Base-by-base conservation (phyloP, 2,113 vertebrate species). In the Chaetorhynchus papuensis region DNA sequence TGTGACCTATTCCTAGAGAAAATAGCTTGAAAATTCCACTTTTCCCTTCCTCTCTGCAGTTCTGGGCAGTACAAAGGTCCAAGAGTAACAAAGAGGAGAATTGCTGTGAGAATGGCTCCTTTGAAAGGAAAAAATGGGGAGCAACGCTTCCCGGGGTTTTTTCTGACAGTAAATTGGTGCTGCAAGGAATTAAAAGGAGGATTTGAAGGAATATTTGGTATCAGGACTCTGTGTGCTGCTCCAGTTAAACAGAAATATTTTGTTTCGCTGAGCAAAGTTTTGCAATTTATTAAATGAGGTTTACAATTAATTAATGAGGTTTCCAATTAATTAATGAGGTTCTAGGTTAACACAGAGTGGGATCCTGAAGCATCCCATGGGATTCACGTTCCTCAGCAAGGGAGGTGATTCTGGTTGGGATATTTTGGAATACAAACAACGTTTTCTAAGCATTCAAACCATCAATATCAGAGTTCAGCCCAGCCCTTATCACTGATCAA, bases 21-120 rank as follows among this genome's bases (percentile, higher is more conserved):
- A 72, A 59, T 30, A 0, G 10, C 50, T 59, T 44, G 1, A 5
- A 69, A 66, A 53, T 60, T 4, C 17, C 0, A 0, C 8, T 52
- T 42, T 92, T 52, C 10, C 8, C 22, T 31, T 52, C 9, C 0
- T 54, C 4, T 14, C 47, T 39, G 41, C 26, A 24, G 1, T 30
- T 70, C 5, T 0, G 30, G 78, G 22, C 44, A 49, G 60, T 3
- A n/a, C 44, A 11, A 21, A 78, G 31, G 14, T 56, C 4, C 4
- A 1, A 37, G 57, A 10, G 37, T 27, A 30, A 42, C 20, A 16
- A 11, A n/a, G 42, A 24, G 26, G n/a, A 57, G 50, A 64, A 31
- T 16, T 23, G 8, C 16, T 53, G 56, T 33, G 60, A 64, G 47
- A 37, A 16, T 4, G 63, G 13, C 19, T 41, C 2, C 57, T 79